Evolutionary conservation across 2,888 invertebrate genomes (phyloP), one percentile per base, ranked within the genome.

Genomic region (Caradrina kadenii): DNA sequence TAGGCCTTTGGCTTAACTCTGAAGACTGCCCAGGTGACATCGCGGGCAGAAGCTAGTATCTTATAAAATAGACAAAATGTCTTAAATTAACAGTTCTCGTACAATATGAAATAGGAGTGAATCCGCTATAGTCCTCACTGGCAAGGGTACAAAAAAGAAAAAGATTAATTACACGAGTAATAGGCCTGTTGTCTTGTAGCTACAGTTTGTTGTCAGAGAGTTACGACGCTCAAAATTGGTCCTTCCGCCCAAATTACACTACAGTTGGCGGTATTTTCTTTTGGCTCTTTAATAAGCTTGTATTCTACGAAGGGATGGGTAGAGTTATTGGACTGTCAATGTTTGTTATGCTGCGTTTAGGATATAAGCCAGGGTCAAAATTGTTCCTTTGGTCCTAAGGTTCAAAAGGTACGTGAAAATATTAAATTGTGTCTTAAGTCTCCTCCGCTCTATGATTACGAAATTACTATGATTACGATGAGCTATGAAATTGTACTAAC

Each of bases 141-240:
- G 35, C 21, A 50, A 22, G 69, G 62, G 17, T 26, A 22, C 31
- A 8, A 52, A 54, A 59, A 60, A 52, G 68, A 69, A 69, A 48
- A 63, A 69, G 58, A 69, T 69, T 63, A 69, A 69, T 77, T 75
- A 50, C 8, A 13, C 45, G 2, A 62, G 49, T 75, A 79, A 69
- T 63, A 53, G 69, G 62, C 31, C 22, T 26, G 66, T 63, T 65
- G 79, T 61, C 60, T 45, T 50, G 50, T 3, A 31, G 39, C 45
- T 21, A 42, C 76, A 39, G 21, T 79, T 63, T 55, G 62, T 49
- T 62, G 58, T 50, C 50, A 53, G 42, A 54, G 62, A 73, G n/a
- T 63, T 64, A 75, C 59, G 69, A 26, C 58, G 21, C 39, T 58
- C 61, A 31, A 64, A 74, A 69, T 74, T 55, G 63, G 61, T 39